Evolutionary conservation across 92 coral and sea anemone species (phyloP).

Genomic region (Phenganax marumi): DNA sequence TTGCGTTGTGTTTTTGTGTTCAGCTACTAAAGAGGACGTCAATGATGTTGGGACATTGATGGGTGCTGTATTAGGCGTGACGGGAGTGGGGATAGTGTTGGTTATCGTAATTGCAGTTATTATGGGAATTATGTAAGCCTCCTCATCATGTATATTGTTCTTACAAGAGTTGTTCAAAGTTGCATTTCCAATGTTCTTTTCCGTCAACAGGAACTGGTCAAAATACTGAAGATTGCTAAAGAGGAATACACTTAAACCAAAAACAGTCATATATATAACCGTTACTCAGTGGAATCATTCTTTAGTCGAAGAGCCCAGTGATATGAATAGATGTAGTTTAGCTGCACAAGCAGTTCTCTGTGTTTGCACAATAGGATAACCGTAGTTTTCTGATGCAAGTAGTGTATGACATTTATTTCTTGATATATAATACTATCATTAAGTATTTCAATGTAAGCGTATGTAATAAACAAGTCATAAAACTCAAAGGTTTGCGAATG

Average conservation of each 20-base stretch:
- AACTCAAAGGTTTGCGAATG: not conserved
- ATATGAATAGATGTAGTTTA: too few relatives aligned
- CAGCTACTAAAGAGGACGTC: conserved; percentile 36
- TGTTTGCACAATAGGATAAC: too few relatives aligned
- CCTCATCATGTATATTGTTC: not conserved
- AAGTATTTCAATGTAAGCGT: not conserved
- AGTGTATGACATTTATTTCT: too few relatives aligned
- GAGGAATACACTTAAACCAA: too few relatives aligned
- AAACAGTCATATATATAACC: too few relatives aligned
- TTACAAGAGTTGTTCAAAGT: not conserved
- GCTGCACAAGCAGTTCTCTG: too few relatives aligned
- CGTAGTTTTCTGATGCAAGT: too few relatives aligned
- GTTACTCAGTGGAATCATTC: too few relatives aligned
- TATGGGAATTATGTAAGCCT: conserved; percentile 41
- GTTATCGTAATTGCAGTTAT: conserved; percentile 28
- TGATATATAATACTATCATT: too few relatives aligned
- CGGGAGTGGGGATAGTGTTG: conserved; percentile 28
- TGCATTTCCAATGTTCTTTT: not conserved
- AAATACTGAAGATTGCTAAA: conserved; percentile 14
- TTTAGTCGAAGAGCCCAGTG: too few relatives aligned
- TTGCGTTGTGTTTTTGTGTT: not conserved
- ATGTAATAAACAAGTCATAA: not conserved
- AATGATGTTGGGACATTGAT: conserved; percentile 29
- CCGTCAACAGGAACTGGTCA: conserved; percentile 34
- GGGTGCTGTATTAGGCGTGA: not conserved